These are phyloP conservation scores for Cuculus canorus DNA, from an alignment of 2,797 vertebrate species.

Conservation along the genomic window DNA sequence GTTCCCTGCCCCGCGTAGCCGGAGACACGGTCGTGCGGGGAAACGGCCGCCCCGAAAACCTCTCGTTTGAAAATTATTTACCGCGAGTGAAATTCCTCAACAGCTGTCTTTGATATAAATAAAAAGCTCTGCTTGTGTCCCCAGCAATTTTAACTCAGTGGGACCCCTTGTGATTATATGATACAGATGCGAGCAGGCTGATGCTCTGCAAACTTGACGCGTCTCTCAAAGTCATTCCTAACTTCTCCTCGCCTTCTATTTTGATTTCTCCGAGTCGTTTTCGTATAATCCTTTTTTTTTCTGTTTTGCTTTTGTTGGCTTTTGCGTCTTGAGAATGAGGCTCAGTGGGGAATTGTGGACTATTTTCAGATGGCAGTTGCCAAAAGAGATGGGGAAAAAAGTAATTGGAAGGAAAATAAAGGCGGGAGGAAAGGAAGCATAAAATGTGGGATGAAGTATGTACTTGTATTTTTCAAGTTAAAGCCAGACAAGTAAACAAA, in stretches of 20 bases:
- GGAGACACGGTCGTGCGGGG: not conserved
- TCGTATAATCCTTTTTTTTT: accelerated
- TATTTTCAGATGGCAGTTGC: not conserved
- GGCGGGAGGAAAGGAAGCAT: not conserved
- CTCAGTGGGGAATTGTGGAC: not conserved
- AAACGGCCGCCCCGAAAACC: not conserved
- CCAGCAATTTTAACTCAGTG: conserved; percentile 27
- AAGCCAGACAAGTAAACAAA: conserved; percentile 9
- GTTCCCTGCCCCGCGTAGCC: not conserved
- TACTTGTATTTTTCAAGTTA: not conserved
- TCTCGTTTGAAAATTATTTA: conserved; percentile 48
- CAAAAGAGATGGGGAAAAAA: not conserved
- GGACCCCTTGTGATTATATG: conserved; percentile 12
- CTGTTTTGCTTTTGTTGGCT: not conserved
- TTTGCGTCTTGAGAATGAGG: not conserved
- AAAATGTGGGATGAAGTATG: not conserved
- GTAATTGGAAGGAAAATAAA: conserved; percentile 32
- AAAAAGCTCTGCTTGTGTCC: conserved; percentile 13
- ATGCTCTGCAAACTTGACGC: conserved; percentile 42
- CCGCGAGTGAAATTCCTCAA: conserved; percentile 8
- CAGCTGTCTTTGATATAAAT: conserved; percentile 50
- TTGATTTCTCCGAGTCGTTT: not conserved
- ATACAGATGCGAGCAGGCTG: conserved; percentile 30
- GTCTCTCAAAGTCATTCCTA: conserved; percentile 43
- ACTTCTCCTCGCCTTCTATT: conserved; percentile 19